Conservation (phyloP, 2,888 invertebrate genomes). For the Zygothrica quintamaculata region DNA sequence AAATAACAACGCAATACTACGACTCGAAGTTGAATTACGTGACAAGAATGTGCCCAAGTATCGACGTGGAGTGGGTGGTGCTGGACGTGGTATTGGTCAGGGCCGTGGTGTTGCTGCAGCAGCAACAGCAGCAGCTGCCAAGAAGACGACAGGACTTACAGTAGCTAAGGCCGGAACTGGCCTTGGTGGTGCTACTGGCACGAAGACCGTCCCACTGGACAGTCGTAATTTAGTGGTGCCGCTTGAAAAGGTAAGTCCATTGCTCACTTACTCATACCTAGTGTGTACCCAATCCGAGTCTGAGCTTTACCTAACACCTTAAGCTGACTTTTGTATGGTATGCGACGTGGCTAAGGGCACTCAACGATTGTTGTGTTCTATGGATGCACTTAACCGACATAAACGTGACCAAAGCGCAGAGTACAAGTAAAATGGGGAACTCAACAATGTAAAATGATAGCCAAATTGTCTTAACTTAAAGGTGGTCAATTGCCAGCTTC, state of each 20-base stretch:
- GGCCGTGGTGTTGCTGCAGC: slow-evolving; percentile 42
- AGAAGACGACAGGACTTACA: slow-evolving; percentile 37
- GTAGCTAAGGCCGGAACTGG: slow-evolving; percentile 53
- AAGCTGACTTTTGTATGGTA: slow-evolving; percentile 47
- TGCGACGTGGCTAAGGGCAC: slow-evolving; percentile 41
- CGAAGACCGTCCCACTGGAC: slow-evolving; percentile 60
- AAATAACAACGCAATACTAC: slow-evolving; percentile 84
- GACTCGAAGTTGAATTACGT: slow-evolving; percentile 85
- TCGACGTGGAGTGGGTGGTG: slow-evolving; percentile 83
- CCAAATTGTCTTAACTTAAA: slow-evolving; percentile 53
- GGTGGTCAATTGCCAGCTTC: slow-evolving; percentile 43
- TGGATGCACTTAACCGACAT: slow-evolving; percentile 66
- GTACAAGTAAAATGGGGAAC: slow-evolving; percentile 1
- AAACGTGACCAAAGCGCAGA: slow-evolving; percentile 64
- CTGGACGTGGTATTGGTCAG: slow-evolving; percentile 82
- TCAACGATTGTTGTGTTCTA: slow-evolving; percentile 24
- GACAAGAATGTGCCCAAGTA: slow-evolving; percentile 84
- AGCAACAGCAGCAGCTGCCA: slow-evolving; percentile 37
- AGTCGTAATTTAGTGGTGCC: slow-evolving; percentile 87
- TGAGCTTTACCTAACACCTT: slow-evolving; percentile 63
- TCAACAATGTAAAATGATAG: slow-evolving; percentile 41
- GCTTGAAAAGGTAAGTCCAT: slow-evolving; percentile 86
- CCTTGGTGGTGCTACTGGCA: slow-evolving; percentile 67
- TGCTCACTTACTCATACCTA: slow-evolving; percentile 16
- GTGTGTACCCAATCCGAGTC: slow-evolving; percentile 16